Evolutionary conservation across 2,797 vertebrate species (phyloP).

Genomic region (Microchirus variegatus): DNA sequence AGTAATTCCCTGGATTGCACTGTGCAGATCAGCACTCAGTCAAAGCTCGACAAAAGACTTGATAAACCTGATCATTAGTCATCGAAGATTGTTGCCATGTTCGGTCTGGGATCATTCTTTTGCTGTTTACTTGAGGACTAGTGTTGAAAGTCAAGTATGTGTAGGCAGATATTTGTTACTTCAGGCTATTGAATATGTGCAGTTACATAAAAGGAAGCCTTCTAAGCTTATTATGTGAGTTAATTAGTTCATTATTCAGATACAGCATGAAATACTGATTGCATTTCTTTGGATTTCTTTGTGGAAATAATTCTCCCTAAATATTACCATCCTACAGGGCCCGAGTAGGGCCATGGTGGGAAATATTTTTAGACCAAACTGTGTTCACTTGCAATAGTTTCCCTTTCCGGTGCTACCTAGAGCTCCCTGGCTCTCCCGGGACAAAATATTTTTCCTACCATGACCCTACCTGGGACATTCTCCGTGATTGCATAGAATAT

Average conservation of each 20-base stretch:
- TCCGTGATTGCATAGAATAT: too few species aligned
- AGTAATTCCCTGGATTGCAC: constrained; percentile 35
- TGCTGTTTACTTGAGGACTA: constrained; percentile 68
- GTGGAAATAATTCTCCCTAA: too few species aligned
- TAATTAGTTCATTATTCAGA: constrained; percentile 23
- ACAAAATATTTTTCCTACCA: too few species aligned
- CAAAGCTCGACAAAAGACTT: constrained; percentile 45
- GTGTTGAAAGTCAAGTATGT: constrained; percentile 61
- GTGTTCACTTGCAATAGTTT: too few species aligned
- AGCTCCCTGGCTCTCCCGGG: too few species aligned
- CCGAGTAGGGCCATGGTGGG: too few species aligned
- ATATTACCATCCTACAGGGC: too few species aligned
- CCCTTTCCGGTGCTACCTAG: too few species aligned
- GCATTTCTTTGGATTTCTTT: too few species aligned
- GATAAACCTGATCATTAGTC: constrained; percentile 71
- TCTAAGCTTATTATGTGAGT: constrained; percentile 19
- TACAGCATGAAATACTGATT: neutral
- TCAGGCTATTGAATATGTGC: constrained; percentile 55
- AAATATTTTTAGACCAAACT: too few species aligned
- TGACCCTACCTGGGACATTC: too few species aligned
- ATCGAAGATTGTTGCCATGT: constrained; percentile 58
- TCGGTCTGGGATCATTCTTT: constrained; percentile 43
- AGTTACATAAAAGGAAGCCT: constrained; percentile 14
- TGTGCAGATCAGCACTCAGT: constrained; percentile 39
- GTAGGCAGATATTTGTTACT: constrained; percentile 66